Evolutionary conservation across 1,140 invertebrate genomes (phyloP), one percentile per base, ranked within the genome.

Genomic region (Panulirus ornatus): DNA sequence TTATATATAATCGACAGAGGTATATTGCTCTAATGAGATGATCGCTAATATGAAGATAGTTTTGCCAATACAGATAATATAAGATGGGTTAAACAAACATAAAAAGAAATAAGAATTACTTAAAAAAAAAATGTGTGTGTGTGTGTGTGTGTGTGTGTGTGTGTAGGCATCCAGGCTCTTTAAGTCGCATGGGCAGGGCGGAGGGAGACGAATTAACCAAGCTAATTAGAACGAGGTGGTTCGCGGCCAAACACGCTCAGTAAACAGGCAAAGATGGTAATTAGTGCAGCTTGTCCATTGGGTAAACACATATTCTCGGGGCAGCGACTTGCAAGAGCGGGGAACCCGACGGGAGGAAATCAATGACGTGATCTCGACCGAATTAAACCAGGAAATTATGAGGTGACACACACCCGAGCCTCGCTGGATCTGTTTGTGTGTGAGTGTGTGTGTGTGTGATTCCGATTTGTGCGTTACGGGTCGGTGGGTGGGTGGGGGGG

Each of bases 371-470:
- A 66, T 66, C 58, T n/a, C 58, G 30, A 66, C 58, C 58, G 30
- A 66, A 66, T 66, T 66, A 66, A 66, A 66, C 58, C 58, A 66
- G 58, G 58, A 66, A 66, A 66, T 66, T 66, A 66, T 66, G 58
- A 66, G 58, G 58, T 30, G 58, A 66, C 58, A 66, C 58, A 66
- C 58, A 5, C n/a, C n/a, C n/a, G 58, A 30, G 27, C 58, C 6
- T 3, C 27, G 58, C n/a, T 30, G n/a, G 58, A 66, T 66, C n/a
- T 66, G 27, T 30, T 3, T 30, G 11, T 63, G 58, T 27, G 58
- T 27, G n/a, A 6, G n/a, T 63, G 58, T 27, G n/a, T 63, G 58
- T 27, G n/a, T 63, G 58, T 63, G 58, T 63, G 58, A 27, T 22
- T 63, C 22, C 30, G 58, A 27, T 22, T 58, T 8, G 5, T 58